Evolutionary conservation across 2,888 invertebrate genomes (phyloP).

Genomic region (Embidobia sp.): DNA sequence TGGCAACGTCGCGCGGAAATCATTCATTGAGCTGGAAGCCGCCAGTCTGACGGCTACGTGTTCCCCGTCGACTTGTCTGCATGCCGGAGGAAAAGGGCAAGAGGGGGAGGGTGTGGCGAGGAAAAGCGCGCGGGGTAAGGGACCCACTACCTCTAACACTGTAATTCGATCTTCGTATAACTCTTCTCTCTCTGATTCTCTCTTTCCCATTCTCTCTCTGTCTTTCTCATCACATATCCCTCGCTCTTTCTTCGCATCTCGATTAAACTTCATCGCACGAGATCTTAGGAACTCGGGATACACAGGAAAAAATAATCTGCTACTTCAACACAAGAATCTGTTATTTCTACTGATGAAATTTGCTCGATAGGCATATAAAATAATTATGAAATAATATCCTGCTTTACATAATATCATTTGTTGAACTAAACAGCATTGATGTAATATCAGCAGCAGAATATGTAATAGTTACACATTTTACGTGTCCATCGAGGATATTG

Average conservation of each 20-base stretch:
- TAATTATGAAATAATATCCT: too few relatives aligned
- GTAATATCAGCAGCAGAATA: too few relatives aligned
- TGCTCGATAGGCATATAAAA: too few relatives aligned
- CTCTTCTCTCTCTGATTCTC: slow-evolving; percentile 17
- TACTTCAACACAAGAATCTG: too few relatives aligned
- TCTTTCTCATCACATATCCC: not conserved
- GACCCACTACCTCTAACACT: slow-evolving; percentile 40
- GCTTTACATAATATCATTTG: too few relatives aligned
- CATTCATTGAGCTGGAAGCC: slow-evolving; percentile 79
- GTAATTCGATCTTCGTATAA: slow-evolving; percentile 52
- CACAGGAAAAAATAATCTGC: too few relatives aligned
- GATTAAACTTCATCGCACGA: slow-evolving; percentile 37
- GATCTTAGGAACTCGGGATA: slow-evolving; percentile 27
- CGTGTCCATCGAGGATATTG: too few relatives aligned
- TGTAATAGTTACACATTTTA: too few relatives aligned
- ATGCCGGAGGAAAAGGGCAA: slow-evolving; percentile 2
- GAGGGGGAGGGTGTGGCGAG: slow-evolving; percentile 48
- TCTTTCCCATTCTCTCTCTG: not conserved
- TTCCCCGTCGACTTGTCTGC: slow-evolving; percentile 55
- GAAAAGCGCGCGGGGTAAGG: slow-evolving; percentile 32
- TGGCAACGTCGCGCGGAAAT: slow-evolving; percentile 81
- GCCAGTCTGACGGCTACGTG: slow-evolving; percentile 63
- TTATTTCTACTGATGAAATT: too few relatives aligned
- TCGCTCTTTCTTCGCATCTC: slow-evolving; percentile 10
- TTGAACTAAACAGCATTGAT: too few relatives aligned